Conservation (phyloP, 2,797 vertebrate species). For the Momotus momota region DNA sequence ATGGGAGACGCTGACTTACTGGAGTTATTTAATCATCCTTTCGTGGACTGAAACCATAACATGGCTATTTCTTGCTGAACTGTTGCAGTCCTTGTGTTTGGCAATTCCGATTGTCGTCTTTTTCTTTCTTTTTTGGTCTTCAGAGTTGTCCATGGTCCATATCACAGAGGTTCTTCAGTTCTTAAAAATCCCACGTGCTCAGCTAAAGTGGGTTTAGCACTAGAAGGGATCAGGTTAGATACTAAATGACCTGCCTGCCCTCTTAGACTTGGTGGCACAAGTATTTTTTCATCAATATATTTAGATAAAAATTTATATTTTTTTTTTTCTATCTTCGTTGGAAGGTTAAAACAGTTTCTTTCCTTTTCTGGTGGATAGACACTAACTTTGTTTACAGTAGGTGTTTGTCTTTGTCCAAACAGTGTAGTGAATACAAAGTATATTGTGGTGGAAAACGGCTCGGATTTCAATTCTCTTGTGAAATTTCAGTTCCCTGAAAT, state of each 20-base stretch:
- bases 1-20: constrained; percentile 35
- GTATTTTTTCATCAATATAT: background rate
- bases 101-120: background rate
- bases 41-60: background rate
- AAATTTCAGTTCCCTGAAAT: background rate
- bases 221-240: background rate
- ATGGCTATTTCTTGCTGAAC: constrained; percentile 10
- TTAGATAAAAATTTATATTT: background rate
- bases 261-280: background rate
- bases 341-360: background rate
- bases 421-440: background rate
- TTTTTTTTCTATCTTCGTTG: background rate
- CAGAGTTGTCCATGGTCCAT: background rate
- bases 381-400: background rate
- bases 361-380: background rate
- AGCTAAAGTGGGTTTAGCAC: background rate
- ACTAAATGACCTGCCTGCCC: background rate
- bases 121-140: background rate
- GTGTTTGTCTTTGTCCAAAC: background rate
- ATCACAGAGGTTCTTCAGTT: background rate
- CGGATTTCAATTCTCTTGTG: background rate
- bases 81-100: background rate
- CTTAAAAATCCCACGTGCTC: background rate
- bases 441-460: background rate
- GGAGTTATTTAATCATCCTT: constrained; percentile 51